Evolutionary conservation across 1,140 invertebrate species (phyloP), one percentile per base, ranked within the genome.

Genomic region (Drosophila pruinosa): DNA sequence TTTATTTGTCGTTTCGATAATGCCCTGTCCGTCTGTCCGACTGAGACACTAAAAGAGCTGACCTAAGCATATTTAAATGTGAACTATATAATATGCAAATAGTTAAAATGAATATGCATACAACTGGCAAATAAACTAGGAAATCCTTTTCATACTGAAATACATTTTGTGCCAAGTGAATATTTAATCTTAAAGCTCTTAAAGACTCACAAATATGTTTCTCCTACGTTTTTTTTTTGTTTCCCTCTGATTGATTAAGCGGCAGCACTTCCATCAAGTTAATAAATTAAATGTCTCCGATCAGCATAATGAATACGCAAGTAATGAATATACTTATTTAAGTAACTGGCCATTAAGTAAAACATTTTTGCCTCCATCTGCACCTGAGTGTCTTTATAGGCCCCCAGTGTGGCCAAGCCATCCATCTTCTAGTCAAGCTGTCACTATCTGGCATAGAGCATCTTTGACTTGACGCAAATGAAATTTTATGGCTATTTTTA

Each of bases 401-500:
- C 15, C 17, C 39, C 39, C 17, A 41, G 39, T 14, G n/a, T 2
- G 28, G 7, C 28, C 7, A 2, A n/a, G 43, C 12, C 12, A 47
- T 47, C 43, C 22, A 47, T 47, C 43, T 47, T 47, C 5, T 8
- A 21, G 3, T 3, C 17, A 4, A 26, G 22, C 8, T 10, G 22
- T 45, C 41, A 45, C 19, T 45, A 26, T 24, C 43, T 47, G 6
- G 10, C 12, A 26, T 26, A 47, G 8, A 26, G 10, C 21, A 14
- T 47, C 43, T 26, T 14, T 1, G 21, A 8, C 43, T 22, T 22
- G n/a, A 22, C 21, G 22, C 43, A 24, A 24, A 47, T 47, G 43
- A 6, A 26, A 47, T n/a, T 47, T n/a, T n/a, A 8, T 24, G 22
- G 36, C 43, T 47, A 47, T 47, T 47, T 47, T 26, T 47, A 47